Percentiles rank a stretch among this genome's conserved stretches.
Conservation (phyloP, 2,113 vertebrate species). For the Petromus typicus region DNA sequence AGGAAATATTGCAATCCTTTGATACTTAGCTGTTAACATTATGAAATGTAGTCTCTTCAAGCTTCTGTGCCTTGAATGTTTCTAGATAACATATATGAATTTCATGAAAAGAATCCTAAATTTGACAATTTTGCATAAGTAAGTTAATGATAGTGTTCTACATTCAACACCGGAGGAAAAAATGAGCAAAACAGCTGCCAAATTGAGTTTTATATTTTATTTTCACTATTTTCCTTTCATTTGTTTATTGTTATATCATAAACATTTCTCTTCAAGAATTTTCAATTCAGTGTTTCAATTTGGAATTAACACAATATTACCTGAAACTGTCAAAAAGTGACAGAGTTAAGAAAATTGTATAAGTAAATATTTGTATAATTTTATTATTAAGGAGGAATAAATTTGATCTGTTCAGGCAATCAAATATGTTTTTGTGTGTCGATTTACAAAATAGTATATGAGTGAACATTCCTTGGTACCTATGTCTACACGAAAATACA, state of each 20-base stretch:
- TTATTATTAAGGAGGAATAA: slow-evolving; percentile 2
- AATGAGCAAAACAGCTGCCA: slow-evolving; percentile 6
- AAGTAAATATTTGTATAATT: not conserved
- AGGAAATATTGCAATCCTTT: not conserved
- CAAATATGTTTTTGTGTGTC: not conserved
- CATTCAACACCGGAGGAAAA: not conserved
- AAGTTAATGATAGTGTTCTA: not conserved
- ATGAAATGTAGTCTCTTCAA: not conserved
- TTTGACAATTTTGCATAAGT: not conserved
- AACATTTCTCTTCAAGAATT: not conserved
- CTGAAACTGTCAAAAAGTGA: not conserved
- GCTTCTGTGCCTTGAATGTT: not conserved
- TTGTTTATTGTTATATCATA: slow-evolving; percentile 10
- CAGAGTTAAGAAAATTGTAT: not conserved
- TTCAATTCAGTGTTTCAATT: not conserved
- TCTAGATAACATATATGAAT: not conserved
- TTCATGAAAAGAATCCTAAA: not conserved
- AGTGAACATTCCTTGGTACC: not conserved
- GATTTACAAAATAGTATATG: not conserved
- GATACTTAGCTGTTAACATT: not conserved
- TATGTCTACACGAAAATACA: not conserved
- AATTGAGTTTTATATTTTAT: not conserved
- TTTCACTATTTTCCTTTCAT: not conserved
- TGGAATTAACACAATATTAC: not conserved
- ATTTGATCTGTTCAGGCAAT: not conserved